Conservation (phyloP, 92 coral and sea anemone genomes). For the Porites lobata region DNA sequence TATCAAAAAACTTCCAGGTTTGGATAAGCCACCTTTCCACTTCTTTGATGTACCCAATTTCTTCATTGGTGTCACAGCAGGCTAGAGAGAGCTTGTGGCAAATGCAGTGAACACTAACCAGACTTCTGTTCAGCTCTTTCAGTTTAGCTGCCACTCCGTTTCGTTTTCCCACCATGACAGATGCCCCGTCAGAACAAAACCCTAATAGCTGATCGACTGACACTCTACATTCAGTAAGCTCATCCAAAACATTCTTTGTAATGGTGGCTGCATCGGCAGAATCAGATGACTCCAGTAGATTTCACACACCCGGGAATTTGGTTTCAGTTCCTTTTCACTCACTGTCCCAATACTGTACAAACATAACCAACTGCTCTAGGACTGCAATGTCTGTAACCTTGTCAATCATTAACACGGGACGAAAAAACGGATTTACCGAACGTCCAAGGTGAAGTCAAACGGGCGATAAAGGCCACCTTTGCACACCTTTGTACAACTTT, state of each 20-base stretch:
- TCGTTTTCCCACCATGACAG: conserved; percentile 35
- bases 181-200: conserved; percentile 21
- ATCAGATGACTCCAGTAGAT: conserved; percentile 39
- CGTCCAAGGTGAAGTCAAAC: no score
- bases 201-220: conserved; percentile 24
- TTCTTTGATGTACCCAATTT: conserved; percentile 42
- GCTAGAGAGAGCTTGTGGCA: conserved; percentile 51
- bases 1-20: conserved; percentile 46
- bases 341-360: conserved; percentile 42
- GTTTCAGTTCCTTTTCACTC: conserved; percentile 4
- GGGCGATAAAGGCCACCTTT: no score
- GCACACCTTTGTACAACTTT: no score
- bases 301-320: conserved; percentile 6
- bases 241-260: conserved; percentile 38
- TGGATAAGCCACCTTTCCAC: conserved; percentile 56
- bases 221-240: conserved; percentile 31
- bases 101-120: conserved; percentile 40
- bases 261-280: conserved; percentile 50
- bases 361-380: conserved; percentile 35
- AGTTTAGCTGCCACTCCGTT: conserved; percentile 45
- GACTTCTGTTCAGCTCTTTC: conserved; percentile 4
- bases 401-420: conserved; percentile 39
- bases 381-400: conserved; percentile 40
- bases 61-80: conserved; percentile 46
- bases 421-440: no score